These are phyloP conservation scores for Saccopteryx bilineata DNA, from an alignment of 2,113 vertebrate genomes.

Conservation along the genomic window DNA sequence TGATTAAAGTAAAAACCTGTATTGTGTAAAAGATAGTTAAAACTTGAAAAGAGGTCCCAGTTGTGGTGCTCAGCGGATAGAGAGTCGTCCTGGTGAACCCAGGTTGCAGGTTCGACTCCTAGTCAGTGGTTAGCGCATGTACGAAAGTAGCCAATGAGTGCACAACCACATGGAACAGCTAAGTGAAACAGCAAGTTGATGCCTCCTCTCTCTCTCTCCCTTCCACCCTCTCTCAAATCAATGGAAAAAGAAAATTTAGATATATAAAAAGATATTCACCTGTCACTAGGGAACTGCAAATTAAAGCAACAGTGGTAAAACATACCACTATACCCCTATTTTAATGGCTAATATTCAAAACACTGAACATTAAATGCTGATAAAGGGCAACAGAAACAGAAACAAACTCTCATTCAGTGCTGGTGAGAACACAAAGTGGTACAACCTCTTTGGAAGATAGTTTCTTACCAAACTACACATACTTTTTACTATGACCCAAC, in stretches of 20 bases:
- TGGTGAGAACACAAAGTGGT: background rate
- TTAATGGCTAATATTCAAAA: background rate
- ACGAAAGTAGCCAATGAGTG: too few relatives aligned
- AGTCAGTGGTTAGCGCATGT: too few relatives aligned
- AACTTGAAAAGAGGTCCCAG: background rate
- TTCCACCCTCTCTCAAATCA: too few relatives aligned
- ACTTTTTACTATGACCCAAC: background rate
- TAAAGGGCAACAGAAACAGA: background rate
- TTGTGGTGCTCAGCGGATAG: too few relatives aligned
- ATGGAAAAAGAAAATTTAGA: too few relatives aligned
- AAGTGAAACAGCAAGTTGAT: too few relatives aligned
- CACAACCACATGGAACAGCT: too few relatives aligned
- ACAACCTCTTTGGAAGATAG: background rate
- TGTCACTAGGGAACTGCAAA: background rate
- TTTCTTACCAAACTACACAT: background rate
- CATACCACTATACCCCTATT: background rate
- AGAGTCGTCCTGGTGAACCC: too few relatives aligned
- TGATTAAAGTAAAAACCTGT: constrained; percentile 13
- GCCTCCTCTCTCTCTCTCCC: too few relatives aligned
- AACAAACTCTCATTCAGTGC: background rate
- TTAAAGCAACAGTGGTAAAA: background rate
- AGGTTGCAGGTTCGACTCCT: too few relatives aligned
- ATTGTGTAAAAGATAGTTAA: background rate
- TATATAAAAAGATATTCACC: background rate
- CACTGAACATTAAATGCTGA: background rate